Percentiles rank a stretch among this genome's conserved stretches.
Conservation (phyloP, 1,140 invertebrate genomes). For the Drosophila leontia region DNA sequence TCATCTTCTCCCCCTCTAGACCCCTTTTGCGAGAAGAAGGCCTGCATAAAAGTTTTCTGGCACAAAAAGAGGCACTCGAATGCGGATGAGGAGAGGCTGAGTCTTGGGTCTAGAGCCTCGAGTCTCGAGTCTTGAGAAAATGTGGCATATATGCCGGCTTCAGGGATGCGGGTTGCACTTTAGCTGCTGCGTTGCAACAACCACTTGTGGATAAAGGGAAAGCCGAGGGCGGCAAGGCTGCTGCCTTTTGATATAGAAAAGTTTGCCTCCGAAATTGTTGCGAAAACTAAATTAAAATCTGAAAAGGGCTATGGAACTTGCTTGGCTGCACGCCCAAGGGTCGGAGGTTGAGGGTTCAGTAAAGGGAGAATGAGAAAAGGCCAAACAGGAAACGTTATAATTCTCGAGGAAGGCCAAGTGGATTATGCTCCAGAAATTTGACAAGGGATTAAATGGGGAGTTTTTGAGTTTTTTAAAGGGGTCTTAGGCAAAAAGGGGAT, state of each 20-base stretch:
- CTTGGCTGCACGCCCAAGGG: not conserved
- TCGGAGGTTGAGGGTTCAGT: not conserved
- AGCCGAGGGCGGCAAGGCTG: not conserved
- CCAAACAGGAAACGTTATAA: slow-evolving; percentile 36
- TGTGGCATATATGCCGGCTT: slow-evolving; percentile 11
- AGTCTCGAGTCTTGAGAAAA: slow-evolving; percentile 21
- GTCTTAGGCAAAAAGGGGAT: not conserved
- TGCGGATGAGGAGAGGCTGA: slow-evolving; percentile 37
- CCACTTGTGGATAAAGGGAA: slow-evolving; percentile 32
- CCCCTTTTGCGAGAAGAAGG: not conserved
- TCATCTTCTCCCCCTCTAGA: not conserved
- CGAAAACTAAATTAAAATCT: slow-evolving; percentile 82
- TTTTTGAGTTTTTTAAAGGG: not conserved
- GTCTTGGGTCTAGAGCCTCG: slow-evolving; percentile 28
- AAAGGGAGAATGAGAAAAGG: slow-evolving; percentile 11
- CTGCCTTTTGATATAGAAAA: slow-evolving; percentile 61
- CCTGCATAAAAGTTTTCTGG: slow-evolving; percentile 51
- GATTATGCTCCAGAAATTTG: slow-evolving; percentile 44
- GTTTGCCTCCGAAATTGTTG: slow-evolving; percentile 75
- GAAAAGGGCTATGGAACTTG: slow-evolving; percentile 53
- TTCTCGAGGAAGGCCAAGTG: slow-evolving; percentile 38
- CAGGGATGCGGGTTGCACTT: slow-evolving; percentile 46
- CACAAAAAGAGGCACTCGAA: slow-evolving; percentile 50
- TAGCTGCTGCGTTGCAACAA: slow-evolving; percentile 32
- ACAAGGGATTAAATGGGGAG: slow-evolving; percentile 11